Evolutionary conservation across 2,113 vertebrate species (phyloP).

Genomic region (Bombycilla garrulus): DNA sequence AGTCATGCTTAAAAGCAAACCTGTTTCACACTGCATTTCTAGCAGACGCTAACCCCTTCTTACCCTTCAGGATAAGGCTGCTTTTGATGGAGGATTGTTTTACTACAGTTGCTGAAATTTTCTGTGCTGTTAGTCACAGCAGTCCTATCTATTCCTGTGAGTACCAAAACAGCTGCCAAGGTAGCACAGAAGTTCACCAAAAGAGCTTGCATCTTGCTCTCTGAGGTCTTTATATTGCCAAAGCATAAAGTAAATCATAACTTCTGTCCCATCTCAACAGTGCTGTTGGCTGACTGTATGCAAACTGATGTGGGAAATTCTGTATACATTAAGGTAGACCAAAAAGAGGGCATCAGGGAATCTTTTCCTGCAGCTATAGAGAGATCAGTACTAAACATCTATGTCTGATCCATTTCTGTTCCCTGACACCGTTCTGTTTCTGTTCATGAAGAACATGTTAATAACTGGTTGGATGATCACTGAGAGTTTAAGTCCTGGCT

Average conservation of each 20-base stretch:
- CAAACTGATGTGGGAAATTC: background rate
- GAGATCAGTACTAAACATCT: background rate
- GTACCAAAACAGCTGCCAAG: background rate
- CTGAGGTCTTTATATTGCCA: background rate
- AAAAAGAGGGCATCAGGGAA: background rate
- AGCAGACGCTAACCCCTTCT: background rate
- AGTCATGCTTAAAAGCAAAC: background rate
- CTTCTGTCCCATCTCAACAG: background rate
- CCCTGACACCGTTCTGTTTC: background rate
- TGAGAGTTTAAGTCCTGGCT: background rate
- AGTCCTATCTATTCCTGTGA: background rate
- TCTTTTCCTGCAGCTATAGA: background rate
- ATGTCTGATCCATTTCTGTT: background rate
- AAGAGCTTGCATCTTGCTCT: background rate
- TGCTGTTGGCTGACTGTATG: background rate
- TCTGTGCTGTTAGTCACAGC: background rate
- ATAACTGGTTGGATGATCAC: background rate
- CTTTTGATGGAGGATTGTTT: background rate
- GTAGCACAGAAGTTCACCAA: background rate
- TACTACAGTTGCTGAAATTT: background rate
- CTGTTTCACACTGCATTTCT: background rate
- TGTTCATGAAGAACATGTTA: background rate
- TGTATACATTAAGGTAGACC: background rate
- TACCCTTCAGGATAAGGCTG: background rate
- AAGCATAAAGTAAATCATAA: background rate